Evolutionary conservation across 2,888 invertebrate genomes (phyloP), one percentile per base, ranked within the genome.

Genomic region (Dusona sp.): DNA sequence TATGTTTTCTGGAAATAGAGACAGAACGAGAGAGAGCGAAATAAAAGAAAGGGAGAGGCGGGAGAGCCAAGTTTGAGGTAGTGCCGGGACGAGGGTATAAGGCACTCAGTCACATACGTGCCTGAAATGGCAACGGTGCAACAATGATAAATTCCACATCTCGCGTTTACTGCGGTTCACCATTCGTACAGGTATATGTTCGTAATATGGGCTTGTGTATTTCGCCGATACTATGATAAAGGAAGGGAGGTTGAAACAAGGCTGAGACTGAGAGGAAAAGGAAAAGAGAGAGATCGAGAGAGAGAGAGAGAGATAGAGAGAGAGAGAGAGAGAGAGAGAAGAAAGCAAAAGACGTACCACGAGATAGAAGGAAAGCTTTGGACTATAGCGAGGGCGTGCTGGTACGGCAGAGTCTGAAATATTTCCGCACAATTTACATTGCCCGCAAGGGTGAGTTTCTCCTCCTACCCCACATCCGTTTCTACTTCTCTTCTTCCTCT

Each of bases 381-480:
- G 77, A 33, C 25, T 51, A 38, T 48, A 82, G 38, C 38, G 68
- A 42, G 83, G 70, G 79, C 74, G 82, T 84, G 82, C 82, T 29
- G 77, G 78, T 74, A 77, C 74, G 83, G 68, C 36, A 79, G 80
- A 85, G 85, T 85, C 85, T 91, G 90, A 92, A 91, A 92, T 92
- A 92, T 92, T 90, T 90, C 91, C 89, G 88, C 89, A 88, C 90
- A 90, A 92, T 92, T 92, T 92, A 90, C 91, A 91, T 92, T 88
- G 88, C 86, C 89, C 88, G 88, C 88, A 88, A 89, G 88, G 88
- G 83, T 88, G 84, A 86, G 87, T 75, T 54, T 79, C 88, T 83
- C 84, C 45, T 42, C 84, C 88, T 79, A 79, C 74, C 25, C 61
- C 16, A 67, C 85, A 85, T 85, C 82, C 85, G 82, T 74, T 85